Evolutionary conservation across 2,113 vertebrate genomes (phyloP).

Genomic region (Megaleporinus macrocephalus): DNA sequence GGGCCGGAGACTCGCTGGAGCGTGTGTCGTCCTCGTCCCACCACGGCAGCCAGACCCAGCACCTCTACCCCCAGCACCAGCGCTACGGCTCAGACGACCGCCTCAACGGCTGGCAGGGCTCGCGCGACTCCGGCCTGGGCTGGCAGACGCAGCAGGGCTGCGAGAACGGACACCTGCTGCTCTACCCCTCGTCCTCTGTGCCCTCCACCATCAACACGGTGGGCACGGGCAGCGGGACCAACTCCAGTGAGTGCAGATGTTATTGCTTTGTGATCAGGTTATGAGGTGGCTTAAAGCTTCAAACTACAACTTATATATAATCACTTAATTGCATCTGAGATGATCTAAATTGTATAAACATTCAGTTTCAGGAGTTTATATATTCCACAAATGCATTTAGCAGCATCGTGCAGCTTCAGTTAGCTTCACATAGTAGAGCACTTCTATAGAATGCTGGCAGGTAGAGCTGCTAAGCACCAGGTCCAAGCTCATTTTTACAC

Average conservation of each 20-base stretch:
- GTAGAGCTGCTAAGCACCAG: too few species aligned
- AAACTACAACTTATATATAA: too few species aligned
- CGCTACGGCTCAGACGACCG: constrained; percentile 97
- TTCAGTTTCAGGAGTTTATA: too few species aligned
- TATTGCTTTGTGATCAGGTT: neutral
- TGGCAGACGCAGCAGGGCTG: constrained; percentile 88
- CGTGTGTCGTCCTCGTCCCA: constrained; percentile 77
- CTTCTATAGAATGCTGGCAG: too few species aligned
- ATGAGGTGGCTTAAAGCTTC: too few species aligned
- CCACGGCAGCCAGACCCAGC: constrained; percentile 78
- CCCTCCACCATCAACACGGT: constrained; percentile 95
- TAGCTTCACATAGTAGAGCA: too few species aligned
- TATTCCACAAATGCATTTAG: too few species aligned
- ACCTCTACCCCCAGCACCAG: constrained; percentile 93
- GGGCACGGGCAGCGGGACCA: constrained; percentile 84
- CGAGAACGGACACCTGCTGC: constrained; percentile 92
- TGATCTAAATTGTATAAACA: too few species aligned
- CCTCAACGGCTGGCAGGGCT: constrained; percentile 96
- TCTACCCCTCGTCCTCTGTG: constrained; percentile 95
- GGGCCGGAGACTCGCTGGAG: constrained; percentile 89
- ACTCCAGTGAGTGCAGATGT: constrained; percentile 86
- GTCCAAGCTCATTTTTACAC: too few species aligned
- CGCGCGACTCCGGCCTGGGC: constrained; percentile 90
- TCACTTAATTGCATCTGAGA: too few species aligned
- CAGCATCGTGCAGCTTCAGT: too few species aligned